A percentile compares a stretch with the other conserved stretches of the same genome.
phyloP scores from a whole-genome alignment of 2,888 invertebrate genomes.

The Pseudoips prasinana region DNA sequence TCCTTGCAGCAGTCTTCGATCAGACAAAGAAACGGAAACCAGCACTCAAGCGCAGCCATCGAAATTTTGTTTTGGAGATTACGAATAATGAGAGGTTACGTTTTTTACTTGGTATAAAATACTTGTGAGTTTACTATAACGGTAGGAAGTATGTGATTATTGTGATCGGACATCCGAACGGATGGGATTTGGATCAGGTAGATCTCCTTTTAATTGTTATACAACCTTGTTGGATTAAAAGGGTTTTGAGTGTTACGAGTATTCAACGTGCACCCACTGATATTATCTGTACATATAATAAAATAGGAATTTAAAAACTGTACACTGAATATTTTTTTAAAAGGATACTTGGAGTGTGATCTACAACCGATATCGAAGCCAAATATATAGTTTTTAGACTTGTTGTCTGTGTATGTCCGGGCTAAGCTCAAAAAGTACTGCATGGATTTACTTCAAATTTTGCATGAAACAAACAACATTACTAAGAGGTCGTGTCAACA shows the following conservation, averaged over 20 bases:
- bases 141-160: constrained; percentile 73
- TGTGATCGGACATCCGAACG: constrained; percentile 69
- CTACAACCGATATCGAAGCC: too few relatives aligned
- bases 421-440: too few relatives aligned
- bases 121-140: constrained; percentile 33
- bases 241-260: constrained; percentile 6
- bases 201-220: constrained; percentile 28
- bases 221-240: constrained; percentile 20
- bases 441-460: too few relatives aligned
- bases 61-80: constrained; percentile 57
- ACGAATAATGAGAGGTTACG: constrained; percentile 64
- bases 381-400: too few relatives aligned
- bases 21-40: constrained; percentile 63
- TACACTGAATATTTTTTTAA: too few relatives aligned
- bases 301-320: too few relatives aligned
- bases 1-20: constrained; percentile 19
- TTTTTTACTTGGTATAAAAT: constrained; percentile 38
- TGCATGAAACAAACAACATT: too few relatives aligned
- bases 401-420: too few relatives aligned
- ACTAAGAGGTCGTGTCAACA: too few relatives aligned
- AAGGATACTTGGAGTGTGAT: too few relatives aligned
- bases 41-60: constrained; percentile 59
- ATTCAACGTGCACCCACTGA: too few relatives aligned
- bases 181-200: constrained; percentile 65
- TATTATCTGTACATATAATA: too few relatives aligned